These are phyloP conservation scores for Vulpes vulpes DNA, from an alignment of 2,113 vertebrate species.

Conservation along the genomic window DNA sequence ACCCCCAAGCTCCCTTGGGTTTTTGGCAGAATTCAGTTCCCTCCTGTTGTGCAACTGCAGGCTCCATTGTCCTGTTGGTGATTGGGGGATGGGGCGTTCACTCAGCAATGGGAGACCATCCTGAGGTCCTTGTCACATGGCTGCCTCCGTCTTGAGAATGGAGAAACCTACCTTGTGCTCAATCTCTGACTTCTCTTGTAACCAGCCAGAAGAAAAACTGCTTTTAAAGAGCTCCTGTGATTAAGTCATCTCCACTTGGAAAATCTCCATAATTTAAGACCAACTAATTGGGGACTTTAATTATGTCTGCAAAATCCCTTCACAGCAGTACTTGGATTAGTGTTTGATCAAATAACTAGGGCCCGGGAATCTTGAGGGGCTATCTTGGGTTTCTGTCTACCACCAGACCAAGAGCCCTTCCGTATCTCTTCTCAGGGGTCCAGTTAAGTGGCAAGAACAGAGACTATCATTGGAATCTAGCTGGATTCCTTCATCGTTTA, in stretches of 20 bases:
- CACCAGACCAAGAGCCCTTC: not conserved
- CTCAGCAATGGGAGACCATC: not conserved
- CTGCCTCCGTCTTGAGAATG: not conserved
- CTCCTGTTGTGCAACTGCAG: not conserved
- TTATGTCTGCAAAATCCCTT: not conserved
- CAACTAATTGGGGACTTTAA: not conserved
- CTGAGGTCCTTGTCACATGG: not conserved
- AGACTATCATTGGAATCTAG: not conserved
- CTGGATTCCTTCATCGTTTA: conserved; percentile 8
- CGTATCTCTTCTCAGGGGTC: not conserved
- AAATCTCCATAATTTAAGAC: conserved; percentile 16
- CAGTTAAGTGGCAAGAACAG: not conserved
- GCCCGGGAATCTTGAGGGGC: not conserved
- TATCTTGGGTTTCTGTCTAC: not conserved
- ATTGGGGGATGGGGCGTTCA: not conserved
- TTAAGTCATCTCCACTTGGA: not conserved
- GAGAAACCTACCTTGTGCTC: not conserved
- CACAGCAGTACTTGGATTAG: not conserved
- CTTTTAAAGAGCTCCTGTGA: conserved; percentile 17
- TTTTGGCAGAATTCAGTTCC: not conserved
- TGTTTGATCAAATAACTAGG: conserved; percentile 6
- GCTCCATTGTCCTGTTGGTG: not conserved
- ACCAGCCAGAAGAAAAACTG: not conserved
- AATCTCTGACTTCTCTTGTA: not conserved
- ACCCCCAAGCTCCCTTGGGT: not conserved